phyloP scores from a whole-genome alignment of 2,113 vertebrate genomes.

The Theropithecus gelada region DNA sequence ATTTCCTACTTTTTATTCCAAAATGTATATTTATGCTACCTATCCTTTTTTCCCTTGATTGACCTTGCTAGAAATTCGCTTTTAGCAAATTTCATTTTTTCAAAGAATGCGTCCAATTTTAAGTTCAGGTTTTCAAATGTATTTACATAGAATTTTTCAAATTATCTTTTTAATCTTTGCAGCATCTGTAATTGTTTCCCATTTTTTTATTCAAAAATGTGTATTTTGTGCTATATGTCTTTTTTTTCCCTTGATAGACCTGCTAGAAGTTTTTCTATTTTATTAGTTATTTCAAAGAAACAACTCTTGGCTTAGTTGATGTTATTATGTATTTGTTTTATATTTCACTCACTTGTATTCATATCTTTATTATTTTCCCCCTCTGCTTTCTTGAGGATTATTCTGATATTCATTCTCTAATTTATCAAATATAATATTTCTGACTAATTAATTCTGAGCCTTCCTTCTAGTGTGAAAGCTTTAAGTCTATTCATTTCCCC shows the following conservation, averaged over 20 bases:
- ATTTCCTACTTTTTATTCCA: neutral
- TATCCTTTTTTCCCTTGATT: neutral
- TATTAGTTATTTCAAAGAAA: constrained; percentile 21
- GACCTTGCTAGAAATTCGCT: neutral
- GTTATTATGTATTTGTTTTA: neutral
- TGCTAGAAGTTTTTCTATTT: neutral
- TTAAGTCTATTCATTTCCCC: neutral
- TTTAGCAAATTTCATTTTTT: too few relatives aligned
- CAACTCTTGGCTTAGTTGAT: neutral
- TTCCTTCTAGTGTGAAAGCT: neutral
- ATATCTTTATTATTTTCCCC: neutral
- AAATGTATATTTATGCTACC: neutral
- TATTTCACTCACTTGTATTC: neutral
- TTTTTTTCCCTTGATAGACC: neutral
- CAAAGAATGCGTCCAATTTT: neutral
- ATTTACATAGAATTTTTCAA: neutral
- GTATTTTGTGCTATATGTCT: neutral
- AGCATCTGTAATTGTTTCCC: neutral
- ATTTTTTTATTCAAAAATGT: neutral
- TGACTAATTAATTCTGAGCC: neutral
- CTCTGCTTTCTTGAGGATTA: neutral
- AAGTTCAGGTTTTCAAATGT: neutral
- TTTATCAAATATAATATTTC: neutral
- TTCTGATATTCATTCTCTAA: neutral
- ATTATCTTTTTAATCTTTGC: neutral